Evolutionary conservation across 2,797 vertebrate species (phyloP), one percentile per base, ranked within the genome.

Genomic region (Melopsittacus undulatus): DNA sequence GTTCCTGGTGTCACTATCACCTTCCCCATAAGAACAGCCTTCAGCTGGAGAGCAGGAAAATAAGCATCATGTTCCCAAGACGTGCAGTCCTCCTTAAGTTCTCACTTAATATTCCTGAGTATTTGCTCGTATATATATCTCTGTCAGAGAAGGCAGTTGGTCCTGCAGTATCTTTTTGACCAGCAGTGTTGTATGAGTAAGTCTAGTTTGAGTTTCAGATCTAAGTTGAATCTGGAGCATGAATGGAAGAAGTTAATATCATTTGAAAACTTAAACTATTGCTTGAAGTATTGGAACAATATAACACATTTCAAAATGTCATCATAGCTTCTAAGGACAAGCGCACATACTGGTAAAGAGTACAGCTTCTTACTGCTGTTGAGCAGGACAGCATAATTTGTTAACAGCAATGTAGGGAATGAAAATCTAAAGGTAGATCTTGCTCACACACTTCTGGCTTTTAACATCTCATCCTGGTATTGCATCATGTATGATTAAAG

Each of bases 21-120:
- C 72, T 61, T 87, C 26, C 4, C 36, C 67, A 6, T 54, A 7
- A 80, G 67, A 85, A 36, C 74, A 51, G 1, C n/a, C 17, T 30
- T 72, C 63, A 52, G 42, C 62, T 36, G 66, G 73, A 57, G 79
- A 81, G 2, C 11, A 43, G 75, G 73, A 45, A 7, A 54, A 21
- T 0, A 15, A 51, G 74, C 0, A 0, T 17, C 0, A 0, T 2
- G 61, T 59, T 90, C 70, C 87, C 29, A 40, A 3, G 6, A 34
- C 36, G 3, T 15, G 45, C 63, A 27, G 40, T 43, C 74, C 77
- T 61, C 22, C 14, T 17, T 24, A 29, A 48, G 46, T 43, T 59
- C 34, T 81, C 34, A 20, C 69, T 89, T 52, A 16, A 9, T 49
- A 6, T 70, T 80, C 45, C n/a, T 78, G 61, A 46, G 1, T 42